Conservation (phyloP, 2,113 vertebrate species). For the Typhlomys cinereus region DNA sequence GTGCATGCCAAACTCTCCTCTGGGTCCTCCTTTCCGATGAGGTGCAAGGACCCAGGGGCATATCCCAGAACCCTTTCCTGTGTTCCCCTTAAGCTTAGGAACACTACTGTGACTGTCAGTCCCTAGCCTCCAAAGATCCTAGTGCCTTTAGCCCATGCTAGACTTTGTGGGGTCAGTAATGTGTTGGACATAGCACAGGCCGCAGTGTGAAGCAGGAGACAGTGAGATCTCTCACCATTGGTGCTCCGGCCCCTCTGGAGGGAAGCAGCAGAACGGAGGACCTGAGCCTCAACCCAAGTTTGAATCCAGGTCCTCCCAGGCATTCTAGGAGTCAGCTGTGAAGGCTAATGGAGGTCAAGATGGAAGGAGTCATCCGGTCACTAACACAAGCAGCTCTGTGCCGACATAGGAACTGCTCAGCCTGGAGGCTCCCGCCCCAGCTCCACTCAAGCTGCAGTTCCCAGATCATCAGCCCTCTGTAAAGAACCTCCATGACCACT, state of each 20-base stretch:
- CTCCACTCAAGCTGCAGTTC: background rate
- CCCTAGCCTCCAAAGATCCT: no score
- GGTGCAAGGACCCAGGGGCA: no score
- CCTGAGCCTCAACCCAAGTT: accelerated
- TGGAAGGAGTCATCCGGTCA: background rate
- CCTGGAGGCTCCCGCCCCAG: background rate
- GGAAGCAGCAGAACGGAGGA: background rate
- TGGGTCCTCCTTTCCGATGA: no score
- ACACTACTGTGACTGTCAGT: no score
- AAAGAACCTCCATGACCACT: no score
- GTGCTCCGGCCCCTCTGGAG: background rate
- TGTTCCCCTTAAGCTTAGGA: no score
- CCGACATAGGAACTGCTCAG: background rate
- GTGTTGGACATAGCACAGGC: no score
- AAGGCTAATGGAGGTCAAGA: background rate
- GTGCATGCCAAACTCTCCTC: no score
- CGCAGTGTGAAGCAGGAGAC: background rate
- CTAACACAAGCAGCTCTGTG: background rate
- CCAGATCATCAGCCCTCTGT: background rate
- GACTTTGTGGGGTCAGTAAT: no score
- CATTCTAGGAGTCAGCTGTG: no score
- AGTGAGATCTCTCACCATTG: background rate
- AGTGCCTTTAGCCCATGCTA: no score
- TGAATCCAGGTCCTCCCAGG: background rate
- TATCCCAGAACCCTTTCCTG: no score